Base-by-base conservation (phyloP, 2,888 invertebrate genomes). In the Cheilosia vulpina region DNA sequence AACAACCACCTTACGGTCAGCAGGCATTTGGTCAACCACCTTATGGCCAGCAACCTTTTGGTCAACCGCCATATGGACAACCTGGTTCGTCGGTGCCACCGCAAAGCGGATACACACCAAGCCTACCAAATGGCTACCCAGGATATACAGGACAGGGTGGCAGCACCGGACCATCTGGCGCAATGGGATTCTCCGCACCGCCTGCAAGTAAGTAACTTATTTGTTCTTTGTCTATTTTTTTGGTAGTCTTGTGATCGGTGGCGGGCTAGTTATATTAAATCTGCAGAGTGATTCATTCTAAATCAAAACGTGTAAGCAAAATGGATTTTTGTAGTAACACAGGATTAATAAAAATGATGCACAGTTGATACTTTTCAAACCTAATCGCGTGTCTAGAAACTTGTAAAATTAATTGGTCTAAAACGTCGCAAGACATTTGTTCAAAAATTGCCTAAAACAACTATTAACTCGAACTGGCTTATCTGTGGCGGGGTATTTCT, bases 171-270 rank as follows among this genome's bases (percentile, higher is more conserved):
- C 79, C 78, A 21, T 77, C 87, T 31, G 89, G 88, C 66, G 89
- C 88, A 19, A 90, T 90, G 90, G 92, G 92, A 69, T 91, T 92
- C 66, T 89, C 90, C 73, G 88, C 91, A 87, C 90, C 90, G 15
- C 90, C 92, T 66, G 89, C 91, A 90, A 92, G 92, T 92, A 88
- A 92, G 91, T 90, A 83, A 15, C 13, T 4, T 9, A n/a, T 47
- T 2, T 41, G 5, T 24, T 41, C 15, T 79, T 45, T 55, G 19
- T 68, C 6, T 45, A 24, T 34, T 41, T 38, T 55, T 41, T 24
- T 34, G 11, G 34, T 11, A 34, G 34, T 11, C 4, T 60, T 52
- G 4, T 47, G 11, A 52, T 60, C 9, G 63, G 80, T 47, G 17
- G 31, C n/a, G 75, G 50, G 31, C n/a, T 2, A 15, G 13, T 11